Evolutionary conservation across 2,888 invertebrate genomes (phyloP), one percentile per base, ranked within the genome.

Genomic region (Sicus ferrugineus): DNA sequence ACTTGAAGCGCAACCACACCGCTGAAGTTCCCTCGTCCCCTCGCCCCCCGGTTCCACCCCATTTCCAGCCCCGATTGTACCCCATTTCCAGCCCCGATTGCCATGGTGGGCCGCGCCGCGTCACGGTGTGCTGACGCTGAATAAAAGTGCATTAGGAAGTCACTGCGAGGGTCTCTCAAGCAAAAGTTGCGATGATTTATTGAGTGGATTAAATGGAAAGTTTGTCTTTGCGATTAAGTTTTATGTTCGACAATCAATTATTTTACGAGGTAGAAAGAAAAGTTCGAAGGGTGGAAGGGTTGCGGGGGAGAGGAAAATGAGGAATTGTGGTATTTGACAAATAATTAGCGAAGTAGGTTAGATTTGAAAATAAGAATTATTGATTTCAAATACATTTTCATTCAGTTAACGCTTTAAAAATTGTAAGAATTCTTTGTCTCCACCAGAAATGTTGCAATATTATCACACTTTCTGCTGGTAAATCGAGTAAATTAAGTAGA

Each of bases 201-300:
- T 50, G 59, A 69, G 52, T 59, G 50, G 61, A 69, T 66, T 69
- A 66, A 61, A 14, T 23, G 59, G n/a, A n/a, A 61, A 69, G 66
- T 65, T 69, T 69, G 59, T 65, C 61, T 69, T 69, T 61, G 38
- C 59, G 65, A 59, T 65, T 69, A 64, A 65, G 66, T 69, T 69
- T 54, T 65, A 48, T 54, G 69, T 31, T 58, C 46, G 52, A 50
- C 52, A 34, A 64, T 69, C 56, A 69, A 52, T 69, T 68, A 68
- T 63, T 69, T 69, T 68, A 46, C 28, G 54, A 54, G 28, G 21
- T 54, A 28, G 14, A 54, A 54, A 26, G 16, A 28, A 26, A 5
- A 14, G 11, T 2, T 16, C 42, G 14, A 3, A 1, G 1, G 16
- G 16, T 4, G 16, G 1, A 9, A 9, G 42, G 42, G 16, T 14